These are phyloP conservation scores for Montipora sp. DNA, from an alignment of 64 coral and sea anemone genomes.

Conservation along the genomic window DNA sequence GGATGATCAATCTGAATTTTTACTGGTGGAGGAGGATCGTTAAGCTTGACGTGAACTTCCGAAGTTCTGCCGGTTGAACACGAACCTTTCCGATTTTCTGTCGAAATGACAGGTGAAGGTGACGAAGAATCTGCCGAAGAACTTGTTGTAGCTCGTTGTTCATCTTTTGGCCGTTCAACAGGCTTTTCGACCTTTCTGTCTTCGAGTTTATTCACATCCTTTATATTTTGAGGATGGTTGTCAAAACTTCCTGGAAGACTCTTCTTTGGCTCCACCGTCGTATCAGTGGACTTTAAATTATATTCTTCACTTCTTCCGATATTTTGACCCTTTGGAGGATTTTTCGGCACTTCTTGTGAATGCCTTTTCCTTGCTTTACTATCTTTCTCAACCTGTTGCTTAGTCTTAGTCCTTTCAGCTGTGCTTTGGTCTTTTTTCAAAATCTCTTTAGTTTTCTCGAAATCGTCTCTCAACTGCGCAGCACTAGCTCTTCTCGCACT, in stretches of 20 bases:
- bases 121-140: not conserved
- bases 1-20: slow-evolving; percentile 88
- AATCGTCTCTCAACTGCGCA: slow-evolving; percentile 68
- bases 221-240: not conserved
- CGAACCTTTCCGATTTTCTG: not conserved
- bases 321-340: not conserved
- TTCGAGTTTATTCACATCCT: not conserved
- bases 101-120: not conserved
- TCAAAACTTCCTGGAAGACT: not conserved
- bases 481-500: slow-evolving; percentile 79
- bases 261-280: not conserved
- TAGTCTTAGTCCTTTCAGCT: not conserved
- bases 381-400: not conserved
- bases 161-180: not conserved
- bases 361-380: slow-evolving; percentile 12
- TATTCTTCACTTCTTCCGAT: not conserved
- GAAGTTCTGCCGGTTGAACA: slow-evolving; percentile 14
- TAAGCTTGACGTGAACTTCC: slow-evolving; percentile 11
- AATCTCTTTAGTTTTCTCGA: slow-evolving; percentile 47
- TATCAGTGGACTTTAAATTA: not conserved
- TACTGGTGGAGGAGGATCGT: slow-evolving; percentile 31
- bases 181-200: not conserved
- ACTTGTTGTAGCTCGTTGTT: not conserved
- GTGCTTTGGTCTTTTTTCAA: slow-evolving; percentile 28
- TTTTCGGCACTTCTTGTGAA: not conserved